Percentiles rank a stretch among this genome's conserved stretches.
phyloP scores from a whole-genome alignment of 2,113 vertebrate genomes.

The Apodemus sylvaticus region DNA sequence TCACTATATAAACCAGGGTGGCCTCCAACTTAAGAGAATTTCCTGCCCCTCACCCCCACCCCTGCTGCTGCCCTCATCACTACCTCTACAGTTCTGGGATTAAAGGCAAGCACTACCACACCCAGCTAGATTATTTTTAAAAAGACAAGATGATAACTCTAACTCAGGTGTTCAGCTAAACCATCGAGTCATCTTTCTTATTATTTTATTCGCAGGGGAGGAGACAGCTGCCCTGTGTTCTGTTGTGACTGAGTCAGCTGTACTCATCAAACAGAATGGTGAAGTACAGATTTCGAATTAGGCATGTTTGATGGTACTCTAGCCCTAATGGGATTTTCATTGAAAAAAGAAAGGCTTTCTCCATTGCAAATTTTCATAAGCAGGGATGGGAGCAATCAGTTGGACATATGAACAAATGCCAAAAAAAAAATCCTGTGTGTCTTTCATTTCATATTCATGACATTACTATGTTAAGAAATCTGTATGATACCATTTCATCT shows the following conservation, averaged over 20 bases:
- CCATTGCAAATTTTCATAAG: conserved; percentile 63
- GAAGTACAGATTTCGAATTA: conserved; percentile 85
- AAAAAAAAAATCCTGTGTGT: not conserved
- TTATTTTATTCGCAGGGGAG: conserved; percentile 80
- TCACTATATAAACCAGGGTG: not conserved
- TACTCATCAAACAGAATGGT: conserved; percentile 82
- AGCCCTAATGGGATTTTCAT: conserved; percentile 74
- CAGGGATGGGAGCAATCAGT: conserved; percentile 17
- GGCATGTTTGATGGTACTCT: conserved; percentile 74
- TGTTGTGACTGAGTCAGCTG: conserved; percentile 75
- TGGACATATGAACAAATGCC: not conserved
- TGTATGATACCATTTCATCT: conserved; percentile 8
- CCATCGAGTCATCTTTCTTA: conserved; percentile 76
- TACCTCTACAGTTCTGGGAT: not conserved
- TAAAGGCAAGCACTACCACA: not conserved
- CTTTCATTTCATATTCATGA: conserved; percentile 11
- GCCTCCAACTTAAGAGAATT: not conserved
- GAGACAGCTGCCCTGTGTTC: conserved; percentile 82
- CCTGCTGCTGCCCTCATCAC: not conserved
- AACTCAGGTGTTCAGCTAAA: conserved; percentile 75
- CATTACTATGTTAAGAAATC: conserved; percentile 45
- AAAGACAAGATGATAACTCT: conserved; percentile 67
- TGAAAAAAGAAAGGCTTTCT: conserved; percentile 23
- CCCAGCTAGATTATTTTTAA: conserved; percentile 1
- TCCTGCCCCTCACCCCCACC: no score